These are phyloP conservation scores for Parascotia fuliginaria DNA, from an alignment of 2,888 invertebrate genomes.

Conservation along the genomic window DNA sequence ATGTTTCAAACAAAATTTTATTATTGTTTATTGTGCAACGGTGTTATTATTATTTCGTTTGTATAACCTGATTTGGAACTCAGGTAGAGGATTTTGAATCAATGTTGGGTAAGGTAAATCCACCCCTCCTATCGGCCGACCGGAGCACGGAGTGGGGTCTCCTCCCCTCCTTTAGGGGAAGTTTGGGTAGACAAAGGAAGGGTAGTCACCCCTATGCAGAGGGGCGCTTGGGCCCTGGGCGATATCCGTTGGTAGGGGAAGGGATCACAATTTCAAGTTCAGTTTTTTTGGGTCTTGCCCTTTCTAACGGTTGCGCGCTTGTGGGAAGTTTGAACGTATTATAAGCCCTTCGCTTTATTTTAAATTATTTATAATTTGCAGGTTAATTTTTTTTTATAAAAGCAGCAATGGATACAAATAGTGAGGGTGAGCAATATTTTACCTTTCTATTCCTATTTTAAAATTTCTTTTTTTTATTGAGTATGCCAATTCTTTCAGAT, in stretches of 20 bases:
- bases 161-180: slow-evolving; percentile 79
- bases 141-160: slow-evolving; percentile 72
- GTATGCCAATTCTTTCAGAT: not conserved
- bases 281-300: slow-evolving; percentile 57
- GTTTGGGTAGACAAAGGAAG: slow-evolving; percentile 83
- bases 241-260: slow-evolving; percentile 72
- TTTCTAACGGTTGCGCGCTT: slow-evolving; percentile 55
- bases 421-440: slow-evolving; percentile 26
- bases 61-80: slow-evolving; percentile 40
- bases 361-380: slow-evolving; percentile 15
- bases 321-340: slow-evolving; percentile 44
- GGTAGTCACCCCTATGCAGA: slow-evolving; percentile 82
- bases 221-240: slow-evolving; percentile 79
- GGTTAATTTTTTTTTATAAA: slow-evolving; percentile 9
- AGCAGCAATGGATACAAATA: slow-evolving; percentile 28
- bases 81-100: slow-evolving; percentile 73
- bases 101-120: slow-evolving; percentile 71
- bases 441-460: not conserved
- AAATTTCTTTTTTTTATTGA: no score
- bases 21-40: slow-evolving; percentile 6
- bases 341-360: slow-evolving; percentile 1
- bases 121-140: slow-evolving; percentile 70
- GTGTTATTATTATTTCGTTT: slow-evolving; percentile 42
- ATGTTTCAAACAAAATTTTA: not conserved
- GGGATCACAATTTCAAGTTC: slow-evolving; percentile 71